These are phyloP conservation scores for Drosophila willistoni DNA, from an alignment of 1,140 invertebrate species.

Conservation along the genomic window DNA sequence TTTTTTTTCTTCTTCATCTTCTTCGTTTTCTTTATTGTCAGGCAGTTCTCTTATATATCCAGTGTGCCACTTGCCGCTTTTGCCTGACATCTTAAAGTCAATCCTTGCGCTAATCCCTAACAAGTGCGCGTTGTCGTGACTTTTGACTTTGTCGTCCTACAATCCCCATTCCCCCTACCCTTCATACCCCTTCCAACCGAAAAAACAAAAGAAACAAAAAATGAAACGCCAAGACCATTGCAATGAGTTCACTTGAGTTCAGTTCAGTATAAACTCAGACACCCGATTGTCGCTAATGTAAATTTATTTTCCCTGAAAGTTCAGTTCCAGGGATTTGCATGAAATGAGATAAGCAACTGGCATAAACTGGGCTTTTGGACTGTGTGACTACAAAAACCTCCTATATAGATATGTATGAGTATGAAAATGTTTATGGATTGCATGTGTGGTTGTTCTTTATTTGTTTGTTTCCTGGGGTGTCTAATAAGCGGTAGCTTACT, in stretches of 20 bases:
- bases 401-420: not conserved
- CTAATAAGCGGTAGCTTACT: constrained; percentile 10
- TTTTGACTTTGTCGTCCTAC: constrained; percentile 46
- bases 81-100: constrained; percentile 71
- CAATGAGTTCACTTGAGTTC: constrained; percentile 13
- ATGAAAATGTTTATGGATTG: constrained; percentile 6
- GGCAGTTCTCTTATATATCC: constrained; percentile 50
- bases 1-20: constrained; percentile 19
- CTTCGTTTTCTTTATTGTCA: constrained; percentile 55
- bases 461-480: not conserved
- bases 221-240: not conserved
- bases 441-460: not conserved
- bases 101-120: constrained; percentile 72
- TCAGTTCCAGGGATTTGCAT: constrained; percentile 52
- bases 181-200: not conserved
- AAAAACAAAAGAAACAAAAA: not conserved
- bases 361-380: constrained; percentile 24
- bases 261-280: constrained; percentile 8
- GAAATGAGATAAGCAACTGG: constrained; percentile 60
- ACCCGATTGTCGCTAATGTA: constrained; percentile 65
- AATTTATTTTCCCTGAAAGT: constrained; percentile 58
- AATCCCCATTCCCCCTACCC: not conserved
- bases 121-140: constrained; percentile 65
- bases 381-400: not conserved
- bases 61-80: constrained; percentile 26